A percentile compares a stretch with the other conserved stretches of the same genome.
phyloP scores from a whole-genome alignment of 2,113 vertebrate species.

The Gallinago paraguaiae region DNA sequence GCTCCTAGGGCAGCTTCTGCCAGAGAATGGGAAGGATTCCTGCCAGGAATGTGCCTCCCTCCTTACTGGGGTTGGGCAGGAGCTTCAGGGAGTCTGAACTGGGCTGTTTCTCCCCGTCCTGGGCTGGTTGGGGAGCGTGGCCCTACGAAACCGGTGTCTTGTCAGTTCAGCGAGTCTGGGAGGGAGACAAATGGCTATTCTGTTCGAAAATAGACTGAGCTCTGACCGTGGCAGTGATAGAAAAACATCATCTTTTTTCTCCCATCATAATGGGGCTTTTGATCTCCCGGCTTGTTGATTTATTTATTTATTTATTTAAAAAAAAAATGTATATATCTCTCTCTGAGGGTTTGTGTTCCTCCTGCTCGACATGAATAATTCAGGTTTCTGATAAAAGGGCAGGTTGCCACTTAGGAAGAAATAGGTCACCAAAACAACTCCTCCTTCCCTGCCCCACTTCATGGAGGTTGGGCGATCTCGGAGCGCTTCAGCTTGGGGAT shows the following conservation, averaged over 20 bases:
- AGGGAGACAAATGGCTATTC: background rate
- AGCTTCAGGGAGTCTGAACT: background rate
- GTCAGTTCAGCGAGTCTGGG: background rate
- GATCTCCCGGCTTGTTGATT: background rate
- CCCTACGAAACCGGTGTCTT: background rate
- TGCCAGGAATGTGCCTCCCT: slow-evolving; percentile 43
- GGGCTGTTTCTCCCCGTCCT: background rate
- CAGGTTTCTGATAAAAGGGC: background rate
- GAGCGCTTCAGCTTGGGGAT: background rate
- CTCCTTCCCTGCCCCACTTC: background rate
- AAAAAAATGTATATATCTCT: background rate
- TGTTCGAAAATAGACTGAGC: background rate
- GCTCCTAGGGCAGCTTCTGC: background rate
- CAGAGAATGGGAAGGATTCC: background rate
- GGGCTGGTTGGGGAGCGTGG: background rate
- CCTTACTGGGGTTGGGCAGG: background rate
- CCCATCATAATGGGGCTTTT: background rate
- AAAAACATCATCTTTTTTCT: background rate
- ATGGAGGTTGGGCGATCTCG: rapidly evolving
- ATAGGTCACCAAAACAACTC: background rate
- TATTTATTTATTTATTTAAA: background rate
- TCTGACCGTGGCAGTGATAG: rapidly evolving
- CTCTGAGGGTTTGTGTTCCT: background rate
- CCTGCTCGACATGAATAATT: background rate
- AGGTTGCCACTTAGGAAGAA: background rate